A percentile compares a stretch with the other conserved stretches of the same genome.
Conservation (phyloP, 2,888 invertebrate genomes). For the Matsumyia berberina region DNA sequence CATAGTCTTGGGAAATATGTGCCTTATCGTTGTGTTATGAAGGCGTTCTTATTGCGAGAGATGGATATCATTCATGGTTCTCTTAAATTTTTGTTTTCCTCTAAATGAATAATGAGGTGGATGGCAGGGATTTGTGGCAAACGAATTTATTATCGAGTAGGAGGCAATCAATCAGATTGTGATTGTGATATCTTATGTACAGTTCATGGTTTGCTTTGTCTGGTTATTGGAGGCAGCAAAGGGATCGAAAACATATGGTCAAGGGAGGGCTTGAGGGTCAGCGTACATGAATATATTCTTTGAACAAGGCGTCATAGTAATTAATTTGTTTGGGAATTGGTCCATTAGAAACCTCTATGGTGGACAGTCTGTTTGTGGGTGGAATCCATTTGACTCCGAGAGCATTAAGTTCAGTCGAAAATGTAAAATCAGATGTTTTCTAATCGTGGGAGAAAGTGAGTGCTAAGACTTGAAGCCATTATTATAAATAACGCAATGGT, state of each 20-base stretch:
- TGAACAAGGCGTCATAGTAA: neutral
- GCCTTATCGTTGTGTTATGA: constrained; percentile 26
- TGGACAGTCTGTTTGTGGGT: too few species aligned
- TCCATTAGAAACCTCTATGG: too few species aligned
- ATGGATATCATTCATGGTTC: constrained; percentile 43
- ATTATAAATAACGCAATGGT: too few species aligned
- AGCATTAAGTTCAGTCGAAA: too few species aligned
- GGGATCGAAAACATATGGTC: neutral
- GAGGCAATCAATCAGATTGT: constrained; percentile 4
- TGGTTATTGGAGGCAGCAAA: neutral
- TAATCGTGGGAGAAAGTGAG: too few species aligned
- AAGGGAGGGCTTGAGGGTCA: neutral
- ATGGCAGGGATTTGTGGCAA: constrained; percentile 22
- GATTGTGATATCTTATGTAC: constrained; percentile 4
- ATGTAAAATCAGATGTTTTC: too few species aligned
- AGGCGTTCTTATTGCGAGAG: neutral
- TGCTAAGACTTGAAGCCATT: too few species aligned
- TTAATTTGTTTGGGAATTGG: neutral
- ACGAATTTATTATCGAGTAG: constrained; percentile 21
- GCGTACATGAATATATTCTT: neutral
- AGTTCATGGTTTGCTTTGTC: neutral
- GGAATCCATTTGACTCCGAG: too few species aligned
- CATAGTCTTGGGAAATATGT: constrained; percentile 43
- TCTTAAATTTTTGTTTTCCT: constrained; percentile 28
- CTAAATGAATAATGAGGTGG: constrained; percentile 41